Base-by-base conservation (phyloP, 2,888 invertebrate genomes). In the Ennomos erosarius region DNA sequence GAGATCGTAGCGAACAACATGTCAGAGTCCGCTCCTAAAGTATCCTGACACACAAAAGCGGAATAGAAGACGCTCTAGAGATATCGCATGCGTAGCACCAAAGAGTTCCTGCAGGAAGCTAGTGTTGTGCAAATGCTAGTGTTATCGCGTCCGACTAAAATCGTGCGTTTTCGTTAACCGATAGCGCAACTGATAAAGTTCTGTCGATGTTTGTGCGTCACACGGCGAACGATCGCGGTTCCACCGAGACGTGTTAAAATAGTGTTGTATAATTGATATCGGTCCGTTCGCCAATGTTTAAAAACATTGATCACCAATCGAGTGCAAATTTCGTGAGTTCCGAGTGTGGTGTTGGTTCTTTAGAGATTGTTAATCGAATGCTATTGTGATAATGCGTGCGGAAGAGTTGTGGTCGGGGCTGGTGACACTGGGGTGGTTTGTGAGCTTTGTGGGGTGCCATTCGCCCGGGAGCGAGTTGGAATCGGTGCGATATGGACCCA, bases 401-500 rank as follows among this genome's bases (percentile, higher is more conserved):
- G 80, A 73, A 61, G 76, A 80, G 65, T 71, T 88, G 76, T 89
- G 86, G 86, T 87, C 84, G 59, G 72, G 82, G 62, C 59, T 89
- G 64, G 87, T 84, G 57, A 75, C 86, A 43, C 53, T 91, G 45
- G 84, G 89, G 4, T 87, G 87, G 83, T 71, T 89, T 59, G 80
- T 78, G 57, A 71, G 79, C 11, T 58, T 90, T 39, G 90, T 85
- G 48, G 79, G 86, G 1, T 85, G 89, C 63, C 90, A 90, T 61
- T 76, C 87, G 44, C 82, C 91, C 5, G 86, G 85, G n/a, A 87
- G 81, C 50, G 91, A 91, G 64, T 66, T 88, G 70, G 91, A 88
- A 71, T 84, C 90, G 0, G 87, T 88, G 35, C 71, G 87, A 40
- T 90, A 89, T 65, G 87, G 84, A 5, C 86, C 89, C 8, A 69